These are phyloP conservation scores for Gonatopus flavifemur DNA, from an alignment of 1,140 invertebrate species.

Conservation along the genomic window DNA sequence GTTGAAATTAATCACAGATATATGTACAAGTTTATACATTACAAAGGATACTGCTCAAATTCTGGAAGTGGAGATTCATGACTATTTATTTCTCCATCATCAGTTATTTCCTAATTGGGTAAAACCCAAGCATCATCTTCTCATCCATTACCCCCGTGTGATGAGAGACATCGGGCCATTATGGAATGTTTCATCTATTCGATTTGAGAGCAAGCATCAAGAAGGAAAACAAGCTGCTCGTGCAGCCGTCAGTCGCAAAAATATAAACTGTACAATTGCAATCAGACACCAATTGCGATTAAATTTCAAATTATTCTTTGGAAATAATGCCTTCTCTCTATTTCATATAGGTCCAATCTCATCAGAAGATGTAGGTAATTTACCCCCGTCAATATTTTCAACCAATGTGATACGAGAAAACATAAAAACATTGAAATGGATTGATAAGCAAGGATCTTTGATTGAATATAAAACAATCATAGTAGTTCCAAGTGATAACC, in stretches of 20 bases:
- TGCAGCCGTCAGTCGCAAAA: constrained; percentile 5
- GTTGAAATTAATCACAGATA: constrained; percentile 21
- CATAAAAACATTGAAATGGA: neutral
- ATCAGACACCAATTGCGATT: constrained; percentile 6
- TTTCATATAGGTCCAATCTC: neutral
- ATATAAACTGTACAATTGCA: constrained; percentile 12
- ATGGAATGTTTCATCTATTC: constrained; percentile 11
- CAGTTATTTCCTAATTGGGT: constrained; percentile 17
- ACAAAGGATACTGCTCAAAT: neutral
- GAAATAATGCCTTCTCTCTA: neutral
- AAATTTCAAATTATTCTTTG: constrained; percentile 4
- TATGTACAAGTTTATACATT: constrained; percentile 3
- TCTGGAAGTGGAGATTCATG: constrained; percentile 3
- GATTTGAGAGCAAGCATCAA: constrained; percentile 14
- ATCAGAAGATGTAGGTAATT: neutral
- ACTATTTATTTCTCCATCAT: constrained; percentile 16
- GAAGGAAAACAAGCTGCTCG: constrained; percentile 11
- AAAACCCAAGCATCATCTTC: constrained; percentile 18
- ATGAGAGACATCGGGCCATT: constrained; percentile 6
- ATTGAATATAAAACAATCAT: neutral
- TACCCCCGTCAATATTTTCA: constrained; percentile 2
- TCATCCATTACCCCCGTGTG: constrained; percentile 13
- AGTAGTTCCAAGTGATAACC: constrained; percentile 8
- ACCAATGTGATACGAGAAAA: neutral
- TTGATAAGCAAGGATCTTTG: neutral